Conservation (phyloP, 2,888 invertebrate genomes). For the Amphipoea oculea region DNA sequence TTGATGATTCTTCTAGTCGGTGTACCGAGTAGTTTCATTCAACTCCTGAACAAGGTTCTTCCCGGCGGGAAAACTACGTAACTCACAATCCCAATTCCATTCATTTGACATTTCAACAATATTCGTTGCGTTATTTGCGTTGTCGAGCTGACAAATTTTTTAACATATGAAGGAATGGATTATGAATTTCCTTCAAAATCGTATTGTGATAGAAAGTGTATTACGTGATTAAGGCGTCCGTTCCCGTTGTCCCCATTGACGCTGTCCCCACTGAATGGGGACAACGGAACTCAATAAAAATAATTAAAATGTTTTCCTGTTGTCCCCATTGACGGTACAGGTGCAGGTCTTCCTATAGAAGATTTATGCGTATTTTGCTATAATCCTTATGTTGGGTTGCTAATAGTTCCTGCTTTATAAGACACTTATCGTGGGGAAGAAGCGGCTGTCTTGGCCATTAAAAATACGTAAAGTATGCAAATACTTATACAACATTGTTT, state of each 20-base stretch:
- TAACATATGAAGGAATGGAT: background rate
- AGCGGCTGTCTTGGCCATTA: background rate
- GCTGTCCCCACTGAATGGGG: too few species aligned
- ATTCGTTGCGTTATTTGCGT: background rate
- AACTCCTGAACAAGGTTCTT: background rate
- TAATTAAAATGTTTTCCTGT: too few species aligned
- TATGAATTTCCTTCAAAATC: background rate
- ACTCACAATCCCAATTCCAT: background rate
- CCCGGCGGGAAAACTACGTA: too few species aligned
- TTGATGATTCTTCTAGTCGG: too few species aligned
- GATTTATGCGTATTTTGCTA: background rate
- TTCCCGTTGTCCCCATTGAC: too few species aligned
- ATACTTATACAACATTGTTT: conserved; percentile 23
- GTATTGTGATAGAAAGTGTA: background rate
- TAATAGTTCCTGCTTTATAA: background rate
- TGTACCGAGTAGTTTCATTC: background rate
- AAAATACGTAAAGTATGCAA: background rate
- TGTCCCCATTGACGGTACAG: too few species aligned
- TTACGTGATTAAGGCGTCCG: background rate
- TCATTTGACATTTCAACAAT: background rate
- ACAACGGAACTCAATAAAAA: too few species aligned
- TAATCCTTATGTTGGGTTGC: background rate
- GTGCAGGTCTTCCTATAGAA: background rate
- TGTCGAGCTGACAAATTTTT: background rate
- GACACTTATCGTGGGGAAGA: background rate